phyloP scores from a whole-genome alignment of 2,888 invertebrate species.

The Mellilla xanthometata region DNA sequence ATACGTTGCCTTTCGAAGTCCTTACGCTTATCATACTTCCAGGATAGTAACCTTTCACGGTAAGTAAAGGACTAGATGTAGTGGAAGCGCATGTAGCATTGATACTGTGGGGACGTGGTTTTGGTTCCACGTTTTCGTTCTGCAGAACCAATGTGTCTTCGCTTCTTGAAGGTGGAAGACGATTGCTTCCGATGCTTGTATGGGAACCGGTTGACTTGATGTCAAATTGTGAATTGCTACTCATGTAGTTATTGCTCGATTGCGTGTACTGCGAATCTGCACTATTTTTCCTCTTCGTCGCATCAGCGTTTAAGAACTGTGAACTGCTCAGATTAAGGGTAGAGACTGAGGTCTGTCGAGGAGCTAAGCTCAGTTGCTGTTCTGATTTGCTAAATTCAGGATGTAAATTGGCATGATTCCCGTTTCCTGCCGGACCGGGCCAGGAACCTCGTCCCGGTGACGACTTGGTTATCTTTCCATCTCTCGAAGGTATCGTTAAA shows the following conservation, averaged over 20 bases:
- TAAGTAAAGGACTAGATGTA: conserved; percentile 87
- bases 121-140: conserved; percentile 65
- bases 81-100: conserved; percentile 83
- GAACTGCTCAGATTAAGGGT: conserved; percentile 79
- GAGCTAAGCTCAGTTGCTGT: conserved; percentile 85
- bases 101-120: conserved; percentile 82
- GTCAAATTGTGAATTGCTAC: conserved; percentile 72
- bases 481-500: conserved; percentile 87
- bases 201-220: conserved; percentile 67
- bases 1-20: conserved; percentile 81
- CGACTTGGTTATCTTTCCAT: conserved; percentile 88
- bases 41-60: conserved; percentile 83
- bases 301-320: conserved; percentile 78
- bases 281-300: conserved; percentile 79
- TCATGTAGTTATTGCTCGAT: conserved; percentile 72
- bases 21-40: conserved; percentile 85
- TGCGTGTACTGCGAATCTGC: conserved; percentile 83
- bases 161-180: conserved; percentile 89
- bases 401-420: conserved; percentile 76
- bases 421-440: conserved; percentile 89
- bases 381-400: conserved; percentile 93
- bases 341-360: conserved; percentile 76
- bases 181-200: conserved; percentile 64
- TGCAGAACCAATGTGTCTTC: conserved; percentile 87
- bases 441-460: conserved; percentile 92